Percentiles rank a stretch among this genome's conserved stretches.
Evolutionary conservation across 2,113 vertebrate genomes (phyloP).

Genomic region (Hepsetus odoe): DNA sequence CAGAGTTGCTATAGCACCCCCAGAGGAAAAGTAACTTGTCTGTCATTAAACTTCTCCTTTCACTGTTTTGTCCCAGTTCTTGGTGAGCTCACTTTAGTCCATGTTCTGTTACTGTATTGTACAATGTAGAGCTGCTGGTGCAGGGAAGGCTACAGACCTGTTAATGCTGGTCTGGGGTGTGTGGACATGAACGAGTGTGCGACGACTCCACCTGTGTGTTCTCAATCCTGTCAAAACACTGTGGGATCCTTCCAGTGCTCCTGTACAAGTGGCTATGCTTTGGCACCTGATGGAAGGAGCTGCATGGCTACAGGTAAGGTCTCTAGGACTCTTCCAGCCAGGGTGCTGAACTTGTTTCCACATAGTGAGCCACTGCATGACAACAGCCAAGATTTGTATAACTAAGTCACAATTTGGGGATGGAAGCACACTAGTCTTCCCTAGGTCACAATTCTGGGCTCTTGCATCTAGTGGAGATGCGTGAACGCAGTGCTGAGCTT

Average conservation of each 20-base stretch:
- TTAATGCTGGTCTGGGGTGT: constrained; percentile 68
- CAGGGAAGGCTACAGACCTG: constrained; percentile 75
- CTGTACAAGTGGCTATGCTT: constrained; percentile 81
- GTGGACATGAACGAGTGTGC: constrained; percentile 83
- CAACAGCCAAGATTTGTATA: no score
- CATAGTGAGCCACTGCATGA: no score
- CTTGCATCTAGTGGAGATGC: not conserved
- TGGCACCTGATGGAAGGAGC: constrained; percentile 72
- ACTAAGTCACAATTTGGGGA: no score
- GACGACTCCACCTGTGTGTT: constrained; percentile 66
- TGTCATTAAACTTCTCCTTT: no score
- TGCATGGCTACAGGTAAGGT: constrained; percentile 85
- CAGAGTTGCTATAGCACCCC: constrained; percentile 82
- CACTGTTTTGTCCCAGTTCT: no score
- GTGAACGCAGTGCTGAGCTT: no score
- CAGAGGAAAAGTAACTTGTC: constrained; percentile 81
- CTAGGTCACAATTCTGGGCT: no score
- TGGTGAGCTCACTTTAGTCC: no score
- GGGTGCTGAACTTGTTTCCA: no score
- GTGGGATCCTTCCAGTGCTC: constrained; percentile 81
- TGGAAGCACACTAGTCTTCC: no score
- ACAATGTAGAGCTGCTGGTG: constrained; percentile 85
- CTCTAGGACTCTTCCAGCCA: no score
- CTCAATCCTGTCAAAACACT: constrained; percentile 83
- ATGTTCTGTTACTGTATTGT: no score